Conservation (phyloP, 1,140 invertebrate species). For the Andrena cerasifolii region DNA sequence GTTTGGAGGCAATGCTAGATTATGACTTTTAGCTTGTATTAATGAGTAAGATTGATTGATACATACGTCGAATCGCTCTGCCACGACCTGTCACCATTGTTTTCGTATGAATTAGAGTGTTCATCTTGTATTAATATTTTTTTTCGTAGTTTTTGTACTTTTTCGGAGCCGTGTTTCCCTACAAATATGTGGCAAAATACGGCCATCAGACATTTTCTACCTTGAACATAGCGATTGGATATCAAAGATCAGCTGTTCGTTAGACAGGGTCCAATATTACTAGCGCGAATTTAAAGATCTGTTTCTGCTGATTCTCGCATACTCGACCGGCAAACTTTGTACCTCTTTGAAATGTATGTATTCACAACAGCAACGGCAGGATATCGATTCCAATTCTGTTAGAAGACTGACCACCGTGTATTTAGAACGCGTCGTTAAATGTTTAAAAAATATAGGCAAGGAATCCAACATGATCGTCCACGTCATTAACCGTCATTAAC, state of each 20-base stretch:
- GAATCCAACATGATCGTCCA: not conserved
- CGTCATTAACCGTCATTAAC: no score
- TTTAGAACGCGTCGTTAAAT: not conserved
- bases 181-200: conserved; percentile 32
- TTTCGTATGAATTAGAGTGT: conserved; percentile 73
- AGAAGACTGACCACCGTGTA: not conserved
- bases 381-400: not conserved
- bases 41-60: conserved; percentile 48
- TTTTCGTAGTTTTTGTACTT: conserved; percentile 14
- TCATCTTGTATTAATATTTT: conserved; percentile 66
- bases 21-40: conserved; percentile 33
- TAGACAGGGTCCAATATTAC: not conserved
- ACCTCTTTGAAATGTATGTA: not conserved
- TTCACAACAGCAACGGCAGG: not conserved
- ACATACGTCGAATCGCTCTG: conserved; percentile 72
- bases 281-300: not conserved
- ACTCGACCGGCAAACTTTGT: no score
- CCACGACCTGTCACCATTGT: conserved; percentile 64
- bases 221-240: conserved; percentile 44
- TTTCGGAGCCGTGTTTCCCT: conserved; percentile 15
- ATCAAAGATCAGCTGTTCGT: conserved; percentile 46
- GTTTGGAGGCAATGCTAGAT: conserved; percentile 26
- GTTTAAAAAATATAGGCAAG: not conserved
- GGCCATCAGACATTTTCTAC: conserved; percentile 43
- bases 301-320: not conserved